These are phyloP conservation scores for Geopemphigus sp. DNA, from an alignment of 1,140 invertebrate genomes.

Conservation along the genomic window DNA sequence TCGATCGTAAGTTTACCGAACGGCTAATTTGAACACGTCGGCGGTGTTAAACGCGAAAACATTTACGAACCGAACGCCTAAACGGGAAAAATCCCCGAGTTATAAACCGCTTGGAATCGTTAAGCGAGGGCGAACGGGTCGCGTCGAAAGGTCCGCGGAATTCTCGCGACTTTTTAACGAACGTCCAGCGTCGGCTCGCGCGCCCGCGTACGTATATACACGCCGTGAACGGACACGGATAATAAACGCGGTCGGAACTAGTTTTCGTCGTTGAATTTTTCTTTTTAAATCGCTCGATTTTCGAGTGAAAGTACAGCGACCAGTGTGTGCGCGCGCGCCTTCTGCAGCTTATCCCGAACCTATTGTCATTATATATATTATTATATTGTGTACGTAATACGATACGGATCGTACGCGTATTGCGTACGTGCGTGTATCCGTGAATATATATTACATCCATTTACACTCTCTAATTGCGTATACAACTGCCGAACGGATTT, in stretches of 20 bases:
- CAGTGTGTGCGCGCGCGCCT: not conserved
- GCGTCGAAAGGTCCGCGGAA: too few relatives aligned
- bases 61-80: too few relatives aligned
- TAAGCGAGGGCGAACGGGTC: too few relatives aligned
- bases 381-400: not conserved
- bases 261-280: slow-evolving; percentile 2
- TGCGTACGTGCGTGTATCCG: slow-evolving; percentile 9
- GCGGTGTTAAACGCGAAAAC: too few relatives aligned
- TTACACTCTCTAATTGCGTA: slow-evolving; percentile 50
- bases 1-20: too few relatives aligned
- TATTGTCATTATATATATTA: slow-evolving; percentile 37
- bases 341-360: slow-evolving; percentile 35
- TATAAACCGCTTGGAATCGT: too few relatives aligned
- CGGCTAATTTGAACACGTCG: too few relatives aligned
- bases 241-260: slow-evolving; percentile 27
- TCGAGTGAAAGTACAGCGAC: slow-evolving; percentile 28
- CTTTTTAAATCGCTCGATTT: slow-evolving; percentile 27
- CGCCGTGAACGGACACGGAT: not conserved
- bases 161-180: too few relatives aligned
- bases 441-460: slow-evolving; percentile 36
- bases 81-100: too few relatives aligned
- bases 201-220: not conserved
- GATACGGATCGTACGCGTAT: slow-evolving; percentile 13
- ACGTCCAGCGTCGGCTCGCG: too few relatives aligned
- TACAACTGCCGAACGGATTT: slow-evolving; percentile 39